Conservation (phyloP, 2,113 vertebrate genomes). For the Mormoops blainvillei region DNA sequence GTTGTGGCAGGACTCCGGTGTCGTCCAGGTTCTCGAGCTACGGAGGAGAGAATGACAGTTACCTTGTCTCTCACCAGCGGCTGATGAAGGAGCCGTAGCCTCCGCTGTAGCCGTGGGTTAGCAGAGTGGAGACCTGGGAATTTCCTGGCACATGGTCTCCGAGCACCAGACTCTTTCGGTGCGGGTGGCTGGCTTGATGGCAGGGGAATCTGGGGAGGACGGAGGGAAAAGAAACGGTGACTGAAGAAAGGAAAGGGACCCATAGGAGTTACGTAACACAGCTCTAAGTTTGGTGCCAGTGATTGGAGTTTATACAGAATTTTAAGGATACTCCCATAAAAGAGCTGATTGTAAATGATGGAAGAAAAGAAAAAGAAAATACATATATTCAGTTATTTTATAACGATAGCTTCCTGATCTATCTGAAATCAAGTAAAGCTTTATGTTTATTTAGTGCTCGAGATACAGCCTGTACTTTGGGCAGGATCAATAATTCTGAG, state of each 20-base stretch:
- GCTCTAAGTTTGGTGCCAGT: neutral
- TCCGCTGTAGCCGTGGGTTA: neutral
- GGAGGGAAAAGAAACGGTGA: neutral
- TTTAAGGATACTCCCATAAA: neutral
- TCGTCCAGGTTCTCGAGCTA: neutral
- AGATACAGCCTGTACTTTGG: neutral
- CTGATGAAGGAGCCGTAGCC: too few relatives aligned
- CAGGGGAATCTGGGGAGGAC: neutral
- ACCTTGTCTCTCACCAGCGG: neutral
- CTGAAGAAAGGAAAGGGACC: neutral
- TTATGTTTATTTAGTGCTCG: neutral
- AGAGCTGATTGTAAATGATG: neutral
- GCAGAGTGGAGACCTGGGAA: neutral
- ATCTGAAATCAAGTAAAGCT: neutral
- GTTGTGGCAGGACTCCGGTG: accelerated
- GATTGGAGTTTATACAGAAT: neutral
- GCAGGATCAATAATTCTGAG: neutral
- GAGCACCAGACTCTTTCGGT: neutral
- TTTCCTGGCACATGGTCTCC: neutral
- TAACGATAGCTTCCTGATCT: neutral
- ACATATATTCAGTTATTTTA: neutral
- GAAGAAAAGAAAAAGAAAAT: neutral
- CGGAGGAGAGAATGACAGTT: neutral
- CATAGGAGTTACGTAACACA: neutral
- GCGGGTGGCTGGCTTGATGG: neutral